Percentiles rank a stretch among this genome's conserved stretches.
Conservation (phyloP, 2,113 vertebrate species). For the Grantiella picta region DNA sequence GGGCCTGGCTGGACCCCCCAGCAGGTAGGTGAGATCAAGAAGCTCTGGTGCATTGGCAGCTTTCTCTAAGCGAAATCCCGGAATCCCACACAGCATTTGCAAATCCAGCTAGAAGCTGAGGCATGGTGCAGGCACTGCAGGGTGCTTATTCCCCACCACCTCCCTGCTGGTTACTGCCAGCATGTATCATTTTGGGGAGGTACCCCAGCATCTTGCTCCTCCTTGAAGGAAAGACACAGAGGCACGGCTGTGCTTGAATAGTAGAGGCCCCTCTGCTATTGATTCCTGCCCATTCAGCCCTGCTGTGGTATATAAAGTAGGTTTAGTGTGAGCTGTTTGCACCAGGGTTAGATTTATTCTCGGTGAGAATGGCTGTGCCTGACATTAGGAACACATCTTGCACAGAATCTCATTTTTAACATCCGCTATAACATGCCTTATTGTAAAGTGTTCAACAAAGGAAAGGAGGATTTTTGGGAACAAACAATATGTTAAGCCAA, state of each 20-base stretch:
- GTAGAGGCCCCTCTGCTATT: background rate
- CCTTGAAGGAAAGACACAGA: background rate
- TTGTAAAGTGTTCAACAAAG: background rate
- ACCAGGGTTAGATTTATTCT: background rate
- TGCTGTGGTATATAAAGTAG: background rate
- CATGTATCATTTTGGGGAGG: background rate
- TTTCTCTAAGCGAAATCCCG: background rate
- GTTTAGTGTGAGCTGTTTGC: background rate
- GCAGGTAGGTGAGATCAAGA: background rate
- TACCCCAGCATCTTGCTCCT: background rate
- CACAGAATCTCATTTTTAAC: background rate
- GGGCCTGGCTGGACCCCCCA: accelerated
- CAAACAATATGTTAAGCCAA: background rate
- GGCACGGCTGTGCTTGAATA: background rate
- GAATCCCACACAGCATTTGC: background rate
- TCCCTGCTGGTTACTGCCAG: background rate
- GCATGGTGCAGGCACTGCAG: background rate
- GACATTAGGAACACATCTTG: background rate
- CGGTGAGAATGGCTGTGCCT: background rate
- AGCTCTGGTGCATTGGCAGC: background rate
- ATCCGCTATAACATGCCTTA: background rate
- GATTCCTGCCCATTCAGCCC: background rate
- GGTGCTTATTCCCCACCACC: background rate
- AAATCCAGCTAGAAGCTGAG: background rate
- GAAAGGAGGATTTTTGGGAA: background rate